Conservation (phyloP, 2,888 invertebrate species). For the Himalopsyche anomala region DNA sequence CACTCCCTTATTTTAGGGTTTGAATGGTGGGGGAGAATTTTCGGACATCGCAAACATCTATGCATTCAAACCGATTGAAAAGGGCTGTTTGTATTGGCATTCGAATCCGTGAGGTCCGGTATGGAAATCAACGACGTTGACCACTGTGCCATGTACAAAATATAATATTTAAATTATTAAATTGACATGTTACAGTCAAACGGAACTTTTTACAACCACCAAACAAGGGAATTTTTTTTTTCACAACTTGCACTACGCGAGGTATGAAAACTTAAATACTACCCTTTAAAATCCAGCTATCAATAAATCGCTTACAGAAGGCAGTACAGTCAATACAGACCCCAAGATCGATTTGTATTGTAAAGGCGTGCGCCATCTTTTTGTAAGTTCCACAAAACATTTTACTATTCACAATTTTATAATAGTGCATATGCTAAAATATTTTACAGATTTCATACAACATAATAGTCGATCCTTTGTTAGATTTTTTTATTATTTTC, state of each 20-base stretch:
- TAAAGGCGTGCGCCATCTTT: slow-evolving; percentile 60
- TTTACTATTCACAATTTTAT: slow-evolving; percentile 44
- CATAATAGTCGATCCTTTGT: slow-evolving; percentile 34
- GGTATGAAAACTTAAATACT: no score
- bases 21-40: no score
- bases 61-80: no score
- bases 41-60: no score
- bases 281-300: background rate
- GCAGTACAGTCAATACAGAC: slow-evolving; percentile 24
- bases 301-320: slow-evolving; percentile 32
- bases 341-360: slow-evolving; percentile 63
- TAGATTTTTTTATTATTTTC: slow-evolving; percentile 40
- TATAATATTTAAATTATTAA: no score
- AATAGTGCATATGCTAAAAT: slow-evolving; percentile 33
- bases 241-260: background rate
- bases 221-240: slow-evolving; percentile 17
- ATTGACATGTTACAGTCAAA: background rate
- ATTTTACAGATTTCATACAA: slow-evolving; percentile 50
- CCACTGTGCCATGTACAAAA: no score
- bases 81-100: no score
- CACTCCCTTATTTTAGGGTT: no score
- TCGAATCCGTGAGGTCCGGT: no score
- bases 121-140: no score
- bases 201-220: background rate
- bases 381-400: slow-evolving; percentile 47